Conservation (phyloP, 1,140 invertebrate genomes). For the Drosophila gunungcola region DNA sequence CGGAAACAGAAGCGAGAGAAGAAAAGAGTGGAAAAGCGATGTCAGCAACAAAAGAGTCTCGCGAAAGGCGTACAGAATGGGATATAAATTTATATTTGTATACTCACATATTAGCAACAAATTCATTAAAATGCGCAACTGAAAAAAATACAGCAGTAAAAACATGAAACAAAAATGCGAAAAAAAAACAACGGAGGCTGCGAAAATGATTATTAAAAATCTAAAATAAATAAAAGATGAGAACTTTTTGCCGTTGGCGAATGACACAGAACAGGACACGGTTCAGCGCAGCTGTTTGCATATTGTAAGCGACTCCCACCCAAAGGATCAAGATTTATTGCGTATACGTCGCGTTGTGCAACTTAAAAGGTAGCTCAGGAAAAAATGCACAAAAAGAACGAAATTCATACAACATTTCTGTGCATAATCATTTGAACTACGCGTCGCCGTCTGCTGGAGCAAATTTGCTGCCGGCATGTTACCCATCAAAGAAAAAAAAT, state of each 20-base stretch:
- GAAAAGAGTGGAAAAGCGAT: conserved; percentile 38
- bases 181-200: conserved; percentile 24
- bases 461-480: conserved; percentile 79
- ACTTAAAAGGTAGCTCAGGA: conserved; percentile 54
- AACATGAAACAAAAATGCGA: conserved; percentile 21
- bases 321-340: conserved; percentile 71
- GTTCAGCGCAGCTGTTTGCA: conserved; percentile 75
- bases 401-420: conserved; percentile 72
- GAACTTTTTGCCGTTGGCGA: conserved; percentile 67
- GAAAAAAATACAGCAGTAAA: conserved; percentile 52
- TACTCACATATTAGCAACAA: conserved; percentile 74
- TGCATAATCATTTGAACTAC: conserved; percentile 80
- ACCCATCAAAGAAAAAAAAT: conserved; percentile 53
- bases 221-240: conserved; percentile 83
- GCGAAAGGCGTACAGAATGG: conserved; percentile 53
- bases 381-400: conserved; percentile 45
- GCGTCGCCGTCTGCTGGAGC: conserved; percentile 63
- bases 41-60: conserved; percentile 77
- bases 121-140: conserved; percentile 80
- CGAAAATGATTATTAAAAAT: conserved; percentile 81
- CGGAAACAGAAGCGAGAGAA: conserved; percentile 22
- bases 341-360: conserved; percentile 67
- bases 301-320: conserved; percentile 36
- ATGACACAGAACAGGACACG: conserved; percentile 56
- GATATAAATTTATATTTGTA: conserved; percentile 28